A percentile compares a stretch with the other conserved stretches of the same genome.
phyloP scores from a whole-genome alignment of 1,140 invertebrate genomes.

The Drosophila subobscura region DNA sequence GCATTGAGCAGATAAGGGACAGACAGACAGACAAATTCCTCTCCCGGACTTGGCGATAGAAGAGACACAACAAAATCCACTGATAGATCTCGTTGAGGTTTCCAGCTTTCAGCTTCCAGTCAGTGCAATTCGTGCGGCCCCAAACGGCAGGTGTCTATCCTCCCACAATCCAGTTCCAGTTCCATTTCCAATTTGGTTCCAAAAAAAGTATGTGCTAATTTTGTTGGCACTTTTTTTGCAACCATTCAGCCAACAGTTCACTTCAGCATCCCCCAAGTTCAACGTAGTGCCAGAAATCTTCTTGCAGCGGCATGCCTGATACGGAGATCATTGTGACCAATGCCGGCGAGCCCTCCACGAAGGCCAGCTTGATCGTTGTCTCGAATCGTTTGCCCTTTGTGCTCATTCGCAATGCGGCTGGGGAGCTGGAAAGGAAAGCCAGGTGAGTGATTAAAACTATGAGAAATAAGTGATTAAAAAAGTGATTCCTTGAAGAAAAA shows the following conservation, averaged over 20 bases:
- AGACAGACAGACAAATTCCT: no score
- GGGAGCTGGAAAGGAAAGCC: slow-evolving; percentile 90
- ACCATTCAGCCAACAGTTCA: slow-evolving; percentile 3
- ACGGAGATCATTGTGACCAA: slow-evolving; percentile 82
- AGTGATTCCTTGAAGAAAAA: neutral
- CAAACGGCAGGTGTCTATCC: slow-evolving; percentile 16
- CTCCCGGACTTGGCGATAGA: no score
- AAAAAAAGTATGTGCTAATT: slow-evolving; percentile 45
- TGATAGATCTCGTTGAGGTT: no score
- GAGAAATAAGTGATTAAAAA: neutral
- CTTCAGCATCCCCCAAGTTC: slow-evolving; percentile 1
- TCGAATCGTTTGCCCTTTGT: slow-evolving; percentile 95
- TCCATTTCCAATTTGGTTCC: slow-evolving; percentile 6
- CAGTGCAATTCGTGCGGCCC: neutral
- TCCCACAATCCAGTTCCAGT: neutral
- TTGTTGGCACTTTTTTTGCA: neutral
- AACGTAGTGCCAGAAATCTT: slow-evolving; percentile 2
- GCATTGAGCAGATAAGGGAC: no score
- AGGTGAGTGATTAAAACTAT: slow-evolving; percentile 86
- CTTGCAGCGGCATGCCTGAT: slow-evolving; percentile 58
- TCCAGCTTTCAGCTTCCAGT: no score
- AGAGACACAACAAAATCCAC: no score
- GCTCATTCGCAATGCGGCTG: slow-evolving; percentile 89
- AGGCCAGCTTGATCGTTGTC: slow-evolving; percentile 93
- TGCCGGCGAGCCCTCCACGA: slow-evolving; percentile 74